phyloP scores from a whole-genome alignment of 2,113 vertebrate species.

The Pipra filicauda region DNA sequence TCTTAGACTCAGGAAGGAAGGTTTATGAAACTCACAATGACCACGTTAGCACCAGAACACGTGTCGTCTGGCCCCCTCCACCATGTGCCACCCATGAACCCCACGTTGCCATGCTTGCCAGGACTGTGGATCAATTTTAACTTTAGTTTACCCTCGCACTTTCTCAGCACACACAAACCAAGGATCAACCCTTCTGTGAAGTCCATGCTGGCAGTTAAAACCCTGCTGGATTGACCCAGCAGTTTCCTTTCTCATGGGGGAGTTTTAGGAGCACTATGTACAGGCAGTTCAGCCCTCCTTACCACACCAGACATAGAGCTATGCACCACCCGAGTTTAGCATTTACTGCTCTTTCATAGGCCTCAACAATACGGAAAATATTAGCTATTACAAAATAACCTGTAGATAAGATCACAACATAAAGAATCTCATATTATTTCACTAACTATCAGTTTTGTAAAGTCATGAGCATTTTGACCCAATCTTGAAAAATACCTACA shows the following conservation, averaged over 20 bases:
- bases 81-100: background rate
- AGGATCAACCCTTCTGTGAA: background rate
- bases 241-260: background rate
- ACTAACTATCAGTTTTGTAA: background rate
- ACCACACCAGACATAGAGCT: background rate
- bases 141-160: background rate
- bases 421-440: background rate
- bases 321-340: background rate
- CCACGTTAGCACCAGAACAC: rapidly evolving
- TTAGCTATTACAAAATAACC: background rate
- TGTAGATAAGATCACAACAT: background rate
- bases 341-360: background rate
- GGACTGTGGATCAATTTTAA: background rate
- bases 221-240: background rate
- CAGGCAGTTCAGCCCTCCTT: background rate
- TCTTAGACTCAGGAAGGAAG: background rate
- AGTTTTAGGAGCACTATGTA: background rate
- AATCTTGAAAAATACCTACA: background rate
- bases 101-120: rapidly evolving
- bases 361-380: background rate
- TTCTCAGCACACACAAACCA: background rate
- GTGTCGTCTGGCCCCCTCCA: background rate
- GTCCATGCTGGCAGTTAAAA: background rate
- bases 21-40: background rate
- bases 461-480: background rate